A percentile compares a stretch with the other conserved stretches of the same genome.
Evolutionary conservation across 2,797 vertebrate species (phyloP).

Genomic region (Hypotaenidia philippensis): DNA sequence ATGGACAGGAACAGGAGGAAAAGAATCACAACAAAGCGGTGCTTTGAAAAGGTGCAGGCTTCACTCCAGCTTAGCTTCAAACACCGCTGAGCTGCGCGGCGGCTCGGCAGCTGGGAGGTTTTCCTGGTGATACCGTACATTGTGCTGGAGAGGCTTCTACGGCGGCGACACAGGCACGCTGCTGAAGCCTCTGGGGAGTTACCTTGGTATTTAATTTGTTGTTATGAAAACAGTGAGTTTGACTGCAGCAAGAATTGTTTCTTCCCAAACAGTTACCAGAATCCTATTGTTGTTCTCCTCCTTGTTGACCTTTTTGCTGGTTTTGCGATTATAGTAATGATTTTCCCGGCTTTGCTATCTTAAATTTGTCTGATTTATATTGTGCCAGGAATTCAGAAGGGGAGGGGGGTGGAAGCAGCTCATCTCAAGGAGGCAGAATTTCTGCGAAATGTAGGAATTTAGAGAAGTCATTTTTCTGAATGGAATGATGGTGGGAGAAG

Average conservation of each 20-base stretch:
- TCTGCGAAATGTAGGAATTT: constrained; percentile 10
- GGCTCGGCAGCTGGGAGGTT: not conserved
- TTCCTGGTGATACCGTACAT: not conserved
- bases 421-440: not conserved
- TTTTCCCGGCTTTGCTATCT: constrained; percentile 63
- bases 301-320: constrained; percentile 65
- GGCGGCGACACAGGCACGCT: not conserved
- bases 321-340: constrained; percentile 67
- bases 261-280: constrained; percentile 68
- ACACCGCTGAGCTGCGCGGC: fast-evolving
- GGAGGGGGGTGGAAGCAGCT: not conserved
- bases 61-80: not conserved
- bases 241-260: constrained; percentile 49
- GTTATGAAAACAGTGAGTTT: constrained; percentile 59
- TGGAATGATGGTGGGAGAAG: not conserved
- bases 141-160: not conserved
- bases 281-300: constrained; percentile 60
- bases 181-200: constrained; percentile 34
- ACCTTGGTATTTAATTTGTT: constrained; percentile 63
- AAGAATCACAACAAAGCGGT: not conserved
- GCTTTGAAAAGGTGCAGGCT: not conserved
- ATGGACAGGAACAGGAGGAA: not conserved
- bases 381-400: constrained; percentile 48
- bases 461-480: not conserved
- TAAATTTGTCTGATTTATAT: constrained; percentile 63